Base-by-base conservation (phyloP, 1,140 invertebrate genomes). In the Caerostris extrusa region DNA sequence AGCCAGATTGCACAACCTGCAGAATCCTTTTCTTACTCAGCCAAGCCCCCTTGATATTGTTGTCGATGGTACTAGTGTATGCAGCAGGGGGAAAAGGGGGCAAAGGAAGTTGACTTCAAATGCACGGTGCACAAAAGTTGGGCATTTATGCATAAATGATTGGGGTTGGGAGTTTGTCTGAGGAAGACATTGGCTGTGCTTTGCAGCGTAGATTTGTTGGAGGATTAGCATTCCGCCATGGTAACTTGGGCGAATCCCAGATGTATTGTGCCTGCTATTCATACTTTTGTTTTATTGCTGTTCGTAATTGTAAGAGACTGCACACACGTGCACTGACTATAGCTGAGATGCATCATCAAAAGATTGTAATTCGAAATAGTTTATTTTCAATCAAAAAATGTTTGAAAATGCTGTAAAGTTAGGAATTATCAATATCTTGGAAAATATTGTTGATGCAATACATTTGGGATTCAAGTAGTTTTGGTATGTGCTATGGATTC, bases 121-220 rank as follows among this genome's bases (percentile, higher is more conserved):
- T 34, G 34, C 14, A 14, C n/a, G 19, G 19, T 19, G 19, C 71
- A 77, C 34, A 34, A 87, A 87, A 82, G 90, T 81, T 57, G 53
- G 50, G 90, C 77, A 82, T 82, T 91, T 91, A 82, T 81, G 90
- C 77, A 91, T 91, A 82, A 82, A n/a, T 81, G 90, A 91, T 91
- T 69, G 71, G 55, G 57, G 7, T 10, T 53, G 86, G 86, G 86
- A 88, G 71, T 77, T 34, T 77, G 71, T 53, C 12, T 10, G 19
- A 34, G 7, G 5, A 77, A 50, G 71, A 5, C 19, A 77, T 50
- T 19, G 50, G 17, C 34, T 34, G 34, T 34, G 61, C 3, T 77
- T 50, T 53, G 71, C 34, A 14, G 71, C 19, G 10, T 34, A 77
- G 71, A 12, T 77, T 53, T 77, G 71, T 10, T 3, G 3, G 10